Conservation (phyloP, 2,888 invertebrate species). For the Ophraella communa region DNA sequence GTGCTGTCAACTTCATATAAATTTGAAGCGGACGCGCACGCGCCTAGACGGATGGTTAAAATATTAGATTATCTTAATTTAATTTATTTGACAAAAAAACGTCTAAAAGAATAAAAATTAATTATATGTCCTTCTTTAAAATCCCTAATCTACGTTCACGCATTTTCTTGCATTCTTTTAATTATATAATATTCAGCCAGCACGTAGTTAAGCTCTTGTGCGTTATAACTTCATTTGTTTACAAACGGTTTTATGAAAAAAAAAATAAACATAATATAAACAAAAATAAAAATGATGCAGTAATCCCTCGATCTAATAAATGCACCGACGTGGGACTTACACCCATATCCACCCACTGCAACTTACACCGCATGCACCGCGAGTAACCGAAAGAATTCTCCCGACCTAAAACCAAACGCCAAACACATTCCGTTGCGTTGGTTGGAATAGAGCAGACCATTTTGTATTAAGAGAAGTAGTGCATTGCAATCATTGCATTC, state of each 20-base stretch:
- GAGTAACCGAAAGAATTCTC: background rate
- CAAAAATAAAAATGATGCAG: background rate
- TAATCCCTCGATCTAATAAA: background rate
- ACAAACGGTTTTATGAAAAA: background rate
- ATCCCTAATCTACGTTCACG: too few species aligned
- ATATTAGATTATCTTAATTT: too few species aligned
- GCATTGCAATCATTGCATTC: constrained; percentile 8
- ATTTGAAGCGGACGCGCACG: too few species aligned
- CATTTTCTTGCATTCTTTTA: too few species aligned
- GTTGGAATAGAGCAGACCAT: background rate
- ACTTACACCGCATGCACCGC: background rate
- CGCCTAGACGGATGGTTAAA: too few species aligned
- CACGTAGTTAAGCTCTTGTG: too few species aligned
- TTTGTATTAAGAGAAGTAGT: background rate
- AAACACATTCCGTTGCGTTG: background rate
- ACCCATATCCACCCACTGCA: background rate
- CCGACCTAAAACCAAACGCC: background rate
- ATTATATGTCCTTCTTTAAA: too few species aligned
- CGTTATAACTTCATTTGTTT: too few species aligned
- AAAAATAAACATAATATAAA: background rate
- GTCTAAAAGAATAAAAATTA: too few species aligned
- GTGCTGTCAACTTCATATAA: too few species aligned
- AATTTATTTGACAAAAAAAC: too few species aligned
- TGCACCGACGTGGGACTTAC: background rate
- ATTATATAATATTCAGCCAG: too few species aligned